Evolutionary conservation across 2,113 vertebrate species (phyloP).

Genomic region (Nerophis ophidion): DNA sequence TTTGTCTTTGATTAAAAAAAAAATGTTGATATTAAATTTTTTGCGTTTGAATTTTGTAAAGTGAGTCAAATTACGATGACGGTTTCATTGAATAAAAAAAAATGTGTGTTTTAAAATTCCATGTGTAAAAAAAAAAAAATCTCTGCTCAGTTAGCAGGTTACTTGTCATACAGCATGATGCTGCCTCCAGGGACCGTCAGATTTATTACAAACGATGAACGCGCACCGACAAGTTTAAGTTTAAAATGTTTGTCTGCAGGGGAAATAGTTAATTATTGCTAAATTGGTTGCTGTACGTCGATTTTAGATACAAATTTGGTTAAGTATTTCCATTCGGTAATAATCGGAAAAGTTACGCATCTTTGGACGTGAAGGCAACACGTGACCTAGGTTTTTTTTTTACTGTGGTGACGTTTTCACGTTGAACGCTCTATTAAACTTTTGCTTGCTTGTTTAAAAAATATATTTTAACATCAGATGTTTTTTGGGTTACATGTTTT

Average conservation of each 20-base stretch:
- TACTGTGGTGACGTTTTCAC: background rate
- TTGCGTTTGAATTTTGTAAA: no score
- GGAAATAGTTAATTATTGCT: background rate
- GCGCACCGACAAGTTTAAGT: no score
- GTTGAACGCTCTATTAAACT: background rate
- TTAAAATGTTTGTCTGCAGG: no score
- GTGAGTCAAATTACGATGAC: no score
- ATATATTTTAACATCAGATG: no score
- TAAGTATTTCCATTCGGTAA: background rate
- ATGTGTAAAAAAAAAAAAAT: no score
- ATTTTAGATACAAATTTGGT: background rate
- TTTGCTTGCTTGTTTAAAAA: background rate
- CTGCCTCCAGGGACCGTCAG: conserved; percentile 12
- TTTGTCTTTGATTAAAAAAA: no score
- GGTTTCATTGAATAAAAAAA: no score
- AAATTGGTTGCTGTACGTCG: background rate
- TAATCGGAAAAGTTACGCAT: background rate
- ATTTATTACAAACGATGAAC: background rate
- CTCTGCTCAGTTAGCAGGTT: background rate
- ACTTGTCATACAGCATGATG: background rate
- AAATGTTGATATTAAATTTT: no score
- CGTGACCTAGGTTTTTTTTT: conserved; percentile 11
- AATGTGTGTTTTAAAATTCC: no score
- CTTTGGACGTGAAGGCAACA: background rate
- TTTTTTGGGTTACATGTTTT: no score